phyloP scores from a whole-genome alignment of 2,113 vertebrate species.

The Abramis brama region DNA sequence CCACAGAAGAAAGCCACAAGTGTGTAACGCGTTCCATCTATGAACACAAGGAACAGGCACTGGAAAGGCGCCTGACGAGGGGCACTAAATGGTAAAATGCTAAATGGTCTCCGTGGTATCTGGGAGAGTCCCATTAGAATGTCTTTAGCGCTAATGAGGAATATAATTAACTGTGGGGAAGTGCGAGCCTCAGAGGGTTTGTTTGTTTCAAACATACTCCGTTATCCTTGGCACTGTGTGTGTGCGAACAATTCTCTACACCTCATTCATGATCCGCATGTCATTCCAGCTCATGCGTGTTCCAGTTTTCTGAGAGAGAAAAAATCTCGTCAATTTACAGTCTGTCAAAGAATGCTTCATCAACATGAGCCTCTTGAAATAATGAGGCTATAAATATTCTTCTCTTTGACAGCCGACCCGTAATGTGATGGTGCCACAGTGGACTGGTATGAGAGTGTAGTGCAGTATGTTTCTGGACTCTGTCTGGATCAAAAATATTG shows the following conservation, averaged over 20 bases:
- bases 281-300: background rate
- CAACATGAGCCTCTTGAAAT: conserved; percentile 4
- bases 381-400: conserved; percentile 8
- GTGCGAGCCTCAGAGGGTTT: conserved; percentile 11
- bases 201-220: background rate
- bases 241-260: background rate
- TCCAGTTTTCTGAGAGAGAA: background rate
- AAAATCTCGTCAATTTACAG: background rate
- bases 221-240: background rate
- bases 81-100: background rate
- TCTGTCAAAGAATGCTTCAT: conserved; percentile 35
- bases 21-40: conserved; percentile 20
- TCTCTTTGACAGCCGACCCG: background rate
- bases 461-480: background rate
- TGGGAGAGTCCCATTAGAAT: conserved; percentile 36
- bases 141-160: conserved; percentile 39
- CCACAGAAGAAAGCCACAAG: conserved; percentile 32
- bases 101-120: conserved; percentile 34
- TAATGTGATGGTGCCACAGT: background rate
- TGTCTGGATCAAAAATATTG: background rate
- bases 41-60: conserved; percentile 7
- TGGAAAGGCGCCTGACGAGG: background rate
- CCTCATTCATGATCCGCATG: background rate
- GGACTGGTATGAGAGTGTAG: no score
- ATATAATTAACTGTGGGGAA: conserved; percentile 24